These are phyloP conservation scores for Geotrupes spiniger DNA, from an alignment of 2,888 invertebrate species.

Conservation along the genomic window DNA sequence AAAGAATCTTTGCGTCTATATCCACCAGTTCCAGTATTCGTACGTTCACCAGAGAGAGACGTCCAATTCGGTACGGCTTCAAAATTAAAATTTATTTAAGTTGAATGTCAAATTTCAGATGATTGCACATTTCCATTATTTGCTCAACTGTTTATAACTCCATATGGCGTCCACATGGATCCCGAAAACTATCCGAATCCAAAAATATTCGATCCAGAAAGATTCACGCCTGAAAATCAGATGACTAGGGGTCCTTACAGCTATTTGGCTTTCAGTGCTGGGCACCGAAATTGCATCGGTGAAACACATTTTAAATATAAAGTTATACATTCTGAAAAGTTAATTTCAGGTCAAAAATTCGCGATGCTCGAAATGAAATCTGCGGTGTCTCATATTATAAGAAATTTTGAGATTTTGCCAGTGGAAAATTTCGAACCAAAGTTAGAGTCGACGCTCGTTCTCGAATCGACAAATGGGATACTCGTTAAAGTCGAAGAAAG, in stretches of 20 bases:
- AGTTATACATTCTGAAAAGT: not conserved
- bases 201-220: conserved; percentile 41
- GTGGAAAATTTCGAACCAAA: conserved; percentile 13
- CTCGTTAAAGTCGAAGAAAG: conserved; percentile 11
- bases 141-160: conserved; percentile 13
- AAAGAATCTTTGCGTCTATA: conserved; percentile 55
- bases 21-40: conserved; percentile 55
- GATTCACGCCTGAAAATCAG: conserved; percentile 40
- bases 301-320: not conserved
- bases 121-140: conserved; percentile 18
- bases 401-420: conserved; percentile 46
- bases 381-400: conserved; percentile 52
- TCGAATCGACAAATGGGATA: conserved; percentile 15
- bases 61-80: conserved; percentile 36
- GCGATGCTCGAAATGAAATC: conserved; percentile 56
- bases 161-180: conserved; percentile 48
- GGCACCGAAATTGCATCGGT: conserved; percentile 39
- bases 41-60: conserved; percentile 48
- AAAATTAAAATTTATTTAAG: not conserved
- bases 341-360: conserved; percentile 45
- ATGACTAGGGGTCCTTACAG: conserved; percentile 37
- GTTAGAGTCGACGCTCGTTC: conserved; percentile 16
- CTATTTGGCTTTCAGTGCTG: conserved; percentile 43
- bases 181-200: conserved; percentile 52
- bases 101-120: conserved; percentile 11